Conservation (phyloP, 1,140 invertebrate species). For the Diachasma alloeum region DNA sequence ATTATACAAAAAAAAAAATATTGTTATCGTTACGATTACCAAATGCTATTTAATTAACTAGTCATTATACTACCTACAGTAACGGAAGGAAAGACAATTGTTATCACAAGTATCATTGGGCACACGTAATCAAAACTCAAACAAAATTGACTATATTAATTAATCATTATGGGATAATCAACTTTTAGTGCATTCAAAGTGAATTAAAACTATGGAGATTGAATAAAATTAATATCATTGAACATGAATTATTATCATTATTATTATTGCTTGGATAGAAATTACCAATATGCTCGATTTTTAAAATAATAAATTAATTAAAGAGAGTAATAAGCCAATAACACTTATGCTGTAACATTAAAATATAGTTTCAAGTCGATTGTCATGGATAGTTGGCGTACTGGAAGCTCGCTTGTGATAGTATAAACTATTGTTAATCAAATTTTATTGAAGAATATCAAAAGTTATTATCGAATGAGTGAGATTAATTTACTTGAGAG, state of each 20-base stretch:
- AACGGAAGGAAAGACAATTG: background rate
- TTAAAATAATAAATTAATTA: background rate
- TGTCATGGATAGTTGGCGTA: background rate
- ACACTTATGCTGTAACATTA: background rate
- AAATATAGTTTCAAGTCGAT: constrained; percentile 4
- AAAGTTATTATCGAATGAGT: constrained; percentile 2
- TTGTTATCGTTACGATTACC: constrained; percentile 4
- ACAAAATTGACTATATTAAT: background rate
- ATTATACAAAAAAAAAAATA: background rate
- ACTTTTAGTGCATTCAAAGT: background rate
- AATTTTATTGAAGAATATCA: constrained; percentile 6
- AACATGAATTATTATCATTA: constrained; percentile 1
- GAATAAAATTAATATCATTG: background rate
- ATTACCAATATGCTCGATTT: background rate
- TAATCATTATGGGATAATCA: background rate
- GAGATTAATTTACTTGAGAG: background rate
- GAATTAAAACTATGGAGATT: background rate
- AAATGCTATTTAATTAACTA: background rate
- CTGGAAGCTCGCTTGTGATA: constrained; percentile 14
- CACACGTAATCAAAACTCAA: background rate
- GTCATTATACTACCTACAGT: background rate
- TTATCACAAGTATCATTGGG: background rate
- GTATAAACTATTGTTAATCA: constrained; percentile 9
- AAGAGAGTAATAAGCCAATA: too few species aligned
- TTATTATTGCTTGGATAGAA: background rate